These are phyloP conservation scores for Plutella xylostella DNA, from an alignment of 2,888 invertebrate genomes.

Conservation along the genomic window DNA sequence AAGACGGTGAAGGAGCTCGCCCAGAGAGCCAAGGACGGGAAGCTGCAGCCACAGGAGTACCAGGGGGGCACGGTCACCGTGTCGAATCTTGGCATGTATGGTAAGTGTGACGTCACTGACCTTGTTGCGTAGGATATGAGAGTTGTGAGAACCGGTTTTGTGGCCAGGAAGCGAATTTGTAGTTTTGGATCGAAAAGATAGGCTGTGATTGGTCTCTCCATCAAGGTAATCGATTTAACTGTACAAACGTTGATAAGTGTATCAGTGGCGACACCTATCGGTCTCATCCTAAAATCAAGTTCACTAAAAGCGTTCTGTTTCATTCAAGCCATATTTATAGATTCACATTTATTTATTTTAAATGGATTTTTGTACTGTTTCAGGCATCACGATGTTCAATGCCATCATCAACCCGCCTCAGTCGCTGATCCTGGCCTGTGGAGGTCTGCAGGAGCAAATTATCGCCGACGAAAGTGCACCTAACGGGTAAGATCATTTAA, in stretches of 20 bases:
- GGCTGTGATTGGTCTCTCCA: too few relatives aligned
- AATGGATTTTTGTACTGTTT: constrained; percentile 17
- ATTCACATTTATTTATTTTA: too few relatives aligned
- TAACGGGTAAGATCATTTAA: constrained; percentile 75
- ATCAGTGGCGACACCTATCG: too few relatives aligned
- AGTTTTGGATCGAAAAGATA: too few relatives aligned
- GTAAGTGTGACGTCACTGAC: constrained; percentile 51
- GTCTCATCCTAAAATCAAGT: too few relatives aligned
- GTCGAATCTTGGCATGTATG: constrained; percentile 96
- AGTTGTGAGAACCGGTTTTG: too few relatives aligned
- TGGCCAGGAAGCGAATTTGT: too few relatives aligned
- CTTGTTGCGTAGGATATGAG: too few relatives aligned
- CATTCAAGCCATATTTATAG: too few relatives aligned
- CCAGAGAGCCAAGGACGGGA: constrained; percentile 87
- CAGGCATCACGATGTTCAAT: constrained; percentile 86
- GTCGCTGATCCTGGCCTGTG: constrained; percentile 93
- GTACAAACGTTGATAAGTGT: too few relatives aligned
- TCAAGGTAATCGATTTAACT: too few relatives aligned
- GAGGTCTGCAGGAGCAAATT: constrained; percentile 80
- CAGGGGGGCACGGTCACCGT: constrained; percentile 96
- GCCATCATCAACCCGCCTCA: constrained; percentile 98
- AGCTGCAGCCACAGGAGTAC: constrained; percentile 93
- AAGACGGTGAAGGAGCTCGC: constrained; percentile 84
- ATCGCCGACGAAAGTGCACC: constrained; percentile 77
- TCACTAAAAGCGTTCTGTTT: too few relatives aligned